Conservation (phyloP, 2,888 invertebrate species). For the Brachyptera putata region DNA sequence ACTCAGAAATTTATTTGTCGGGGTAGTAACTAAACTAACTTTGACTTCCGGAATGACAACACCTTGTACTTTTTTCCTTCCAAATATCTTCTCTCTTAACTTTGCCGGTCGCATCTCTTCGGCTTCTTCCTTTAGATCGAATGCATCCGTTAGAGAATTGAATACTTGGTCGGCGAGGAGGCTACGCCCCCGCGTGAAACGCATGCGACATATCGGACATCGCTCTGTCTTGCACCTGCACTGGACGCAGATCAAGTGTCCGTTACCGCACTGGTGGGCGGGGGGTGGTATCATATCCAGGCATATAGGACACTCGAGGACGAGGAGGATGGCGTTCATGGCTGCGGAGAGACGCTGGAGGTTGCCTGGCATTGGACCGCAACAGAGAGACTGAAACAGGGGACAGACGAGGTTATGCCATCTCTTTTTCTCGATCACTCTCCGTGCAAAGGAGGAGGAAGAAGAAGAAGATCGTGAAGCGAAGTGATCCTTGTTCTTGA, state of each 20-base stretch:
- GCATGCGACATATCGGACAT: conserved; percentile 34
- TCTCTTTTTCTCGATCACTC: no score
- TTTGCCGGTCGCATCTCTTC: conserved; percentile 41
- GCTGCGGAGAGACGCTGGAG: conserved; percentile 51
- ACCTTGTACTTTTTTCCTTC: conserved; percentile 39
- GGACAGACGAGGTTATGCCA: no score
- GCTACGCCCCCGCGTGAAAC: conserved; percentile 50
- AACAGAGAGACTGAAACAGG: conserved; percentile 45
- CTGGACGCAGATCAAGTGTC: conserved; percentile 34
- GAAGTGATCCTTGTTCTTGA: no score
- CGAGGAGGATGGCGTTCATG: conserved; percentile 49
- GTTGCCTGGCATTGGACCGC: conserved; percentile 54
- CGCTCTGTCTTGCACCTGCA: conserved; percentile 34
- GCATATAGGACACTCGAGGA: conserved; percentile 38
- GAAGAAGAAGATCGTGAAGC: no score
- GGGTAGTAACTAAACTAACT: conserved; percentile 33
- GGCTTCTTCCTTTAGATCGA: conserved; percentile 46
- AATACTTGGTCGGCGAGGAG: conserved; percentile 53
- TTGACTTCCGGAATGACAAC: conserved; percentile 41
- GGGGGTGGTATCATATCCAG: conserved; percentile 37
- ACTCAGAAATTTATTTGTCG: conserved; percentile 49
- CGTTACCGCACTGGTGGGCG: conserved; percentile 36
- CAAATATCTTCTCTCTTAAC: conserved; percentile 50
- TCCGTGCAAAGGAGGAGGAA: no score
- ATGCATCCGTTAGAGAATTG: conserved; percentile 49